Evolutionary conservation across 2,113 vertebrate species (phyloP).

Genomic region (Peromyscus maniculatus): DNA sequence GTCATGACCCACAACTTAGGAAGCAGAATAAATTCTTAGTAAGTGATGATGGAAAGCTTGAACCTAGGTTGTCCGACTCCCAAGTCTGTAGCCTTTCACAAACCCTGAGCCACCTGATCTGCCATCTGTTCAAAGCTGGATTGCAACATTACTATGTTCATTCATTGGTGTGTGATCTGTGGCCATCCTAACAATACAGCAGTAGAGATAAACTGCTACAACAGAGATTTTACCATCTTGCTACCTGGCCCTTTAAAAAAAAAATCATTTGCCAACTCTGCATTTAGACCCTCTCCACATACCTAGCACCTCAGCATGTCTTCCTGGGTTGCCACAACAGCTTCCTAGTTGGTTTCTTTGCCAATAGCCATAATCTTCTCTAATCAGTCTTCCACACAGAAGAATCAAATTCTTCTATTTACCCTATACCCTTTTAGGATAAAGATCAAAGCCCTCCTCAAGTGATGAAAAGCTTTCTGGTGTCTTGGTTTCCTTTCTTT

Average conservation of each 20-base stretch:
- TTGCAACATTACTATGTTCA: background rate
- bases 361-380: background rate
- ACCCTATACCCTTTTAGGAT: background rate
- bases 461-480: background rate
- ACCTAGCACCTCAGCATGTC: background rate
- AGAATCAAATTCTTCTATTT: background rate
- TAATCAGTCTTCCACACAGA: background rate
- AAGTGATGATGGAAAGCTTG: background rate
- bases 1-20: background rate
- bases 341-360: background rate
- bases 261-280: background rate
- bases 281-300: background rate
- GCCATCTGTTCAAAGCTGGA: background rate
- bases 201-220: background rate
- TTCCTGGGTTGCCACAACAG: background rate
- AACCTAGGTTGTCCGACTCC: background rate
- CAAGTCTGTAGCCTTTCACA: background rate
- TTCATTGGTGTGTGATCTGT: background rate
- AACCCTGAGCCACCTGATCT: background rate
- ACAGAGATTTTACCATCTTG: background rate
- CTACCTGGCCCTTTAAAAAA: background rate
- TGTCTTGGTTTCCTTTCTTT: background rate
- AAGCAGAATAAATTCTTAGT: background rate
- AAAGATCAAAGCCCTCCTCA: conserved; percentile 9
- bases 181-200: background rate